Evolutionary conservation across 2,797 vertebrate species (phyloP).

Genomic region (Anguilla anguilla): DNA sequence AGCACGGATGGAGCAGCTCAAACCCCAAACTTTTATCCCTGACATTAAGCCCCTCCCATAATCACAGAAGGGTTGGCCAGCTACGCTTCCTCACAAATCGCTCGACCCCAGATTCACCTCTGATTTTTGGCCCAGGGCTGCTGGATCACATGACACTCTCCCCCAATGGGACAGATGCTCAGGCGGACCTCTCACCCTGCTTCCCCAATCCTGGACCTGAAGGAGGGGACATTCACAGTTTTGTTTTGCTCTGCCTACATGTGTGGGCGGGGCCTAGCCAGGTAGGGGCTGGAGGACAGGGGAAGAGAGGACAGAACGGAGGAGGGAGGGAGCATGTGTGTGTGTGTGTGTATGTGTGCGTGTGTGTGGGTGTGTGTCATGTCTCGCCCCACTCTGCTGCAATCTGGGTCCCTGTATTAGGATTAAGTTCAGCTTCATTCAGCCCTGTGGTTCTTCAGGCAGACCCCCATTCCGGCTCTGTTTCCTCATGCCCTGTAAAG

Average conservation of each 20-base stretch:
- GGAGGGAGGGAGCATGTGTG: not conserved
- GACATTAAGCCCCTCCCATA: not conserved
- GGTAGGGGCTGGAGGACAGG: not conserved
- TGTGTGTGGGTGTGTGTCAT: not conserved
- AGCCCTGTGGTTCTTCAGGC: not conserved
- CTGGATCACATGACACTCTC: not conserved
- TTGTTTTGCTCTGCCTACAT: not conserved
- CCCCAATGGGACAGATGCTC: not conserved
- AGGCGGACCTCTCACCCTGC: not conserved
- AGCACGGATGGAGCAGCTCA: not conserved
- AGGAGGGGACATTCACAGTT: not conserved
- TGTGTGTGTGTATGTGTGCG: not conserved
- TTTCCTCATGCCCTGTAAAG: not conserved
- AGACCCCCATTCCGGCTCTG: not conserved
- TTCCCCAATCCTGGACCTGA: not conserved
- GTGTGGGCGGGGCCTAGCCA: not conserved
- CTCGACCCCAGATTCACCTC: not conserved
- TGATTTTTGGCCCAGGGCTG: not conserved
- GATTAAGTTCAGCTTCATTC: conserved; percentile 1
- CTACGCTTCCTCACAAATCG: not conserved
- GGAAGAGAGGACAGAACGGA: not conserved
- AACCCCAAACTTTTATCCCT: not conserved
- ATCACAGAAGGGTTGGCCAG: not conserved
- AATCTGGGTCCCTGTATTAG: not conserved
- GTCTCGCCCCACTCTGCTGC: not conserved